Evolutionary conservation across 1,140 invertebrate genomes (phyloP), one percentile per base, ranked within the genome.

Genomic region (Sesamia nonagrioides): DNA sequence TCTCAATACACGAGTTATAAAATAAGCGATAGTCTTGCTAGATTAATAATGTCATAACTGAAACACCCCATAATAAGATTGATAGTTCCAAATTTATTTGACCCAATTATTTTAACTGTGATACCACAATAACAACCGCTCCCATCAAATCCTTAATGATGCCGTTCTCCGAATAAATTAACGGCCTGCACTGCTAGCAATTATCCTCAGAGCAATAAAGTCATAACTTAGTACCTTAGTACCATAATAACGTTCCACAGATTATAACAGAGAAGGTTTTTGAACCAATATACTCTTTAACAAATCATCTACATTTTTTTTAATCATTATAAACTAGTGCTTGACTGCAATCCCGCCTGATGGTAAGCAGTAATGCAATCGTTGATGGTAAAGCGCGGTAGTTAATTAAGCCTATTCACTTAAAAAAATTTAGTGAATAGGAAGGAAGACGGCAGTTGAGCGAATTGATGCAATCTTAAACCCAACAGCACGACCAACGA

Each of bases 131-230:
- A 61, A 61, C 58, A 21, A 45, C 9, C 18, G 42, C 15, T 61
- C 18, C 40, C 61, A 66, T 68, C 63, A 68, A 48, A 68, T 13
- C 63, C 42, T 33, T 68, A 68, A 68, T 42, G 63, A 68, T 27
- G 2, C 42, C 7, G 42, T 68, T 68, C 63, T 27, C 11, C 18
- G 63, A 68, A 68, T 68, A 50, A 48, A 68, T 68, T 68, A 45
- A 68, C 9, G 9, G 18, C n/a, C 11, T 66, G 18, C 63, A 33
- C 8, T 42, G 18, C 42, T 48, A 9, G 1, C 1, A 48, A 48
- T 48, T 13, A 48, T 6, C 15, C 0, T 40, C 27, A 15, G n/a
- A 17, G 5, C n/a, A 48, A 68, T 27, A 68, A 68, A 13, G 63
- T 48, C 42, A 6, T 68, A 48, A 45, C 18, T 48, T 2, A 35